Evolutionary conservation across 1,140 invertebrate genomes (phyloP).

Genomic region (Heliothis subflexa): DNA sequence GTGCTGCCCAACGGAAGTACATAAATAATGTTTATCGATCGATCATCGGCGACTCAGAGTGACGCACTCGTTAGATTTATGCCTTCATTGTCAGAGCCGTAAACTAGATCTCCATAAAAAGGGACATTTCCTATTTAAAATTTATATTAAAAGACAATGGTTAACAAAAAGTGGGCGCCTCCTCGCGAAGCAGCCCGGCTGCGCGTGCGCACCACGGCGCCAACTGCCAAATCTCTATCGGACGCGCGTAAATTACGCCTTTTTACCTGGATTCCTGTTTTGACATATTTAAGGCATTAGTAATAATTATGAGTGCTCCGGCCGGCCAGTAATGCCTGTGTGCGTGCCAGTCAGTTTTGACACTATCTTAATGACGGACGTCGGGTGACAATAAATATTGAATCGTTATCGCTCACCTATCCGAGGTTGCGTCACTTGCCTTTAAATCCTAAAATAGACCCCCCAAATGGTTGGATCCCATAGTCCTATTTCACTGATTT

Average conservation of each 20-base stretch:
- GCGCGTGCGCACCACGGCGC: constrained; percentile 71
- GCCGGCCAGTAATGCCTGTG: constrained; percentile 65
- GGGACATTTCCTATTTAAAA: constrained; percentile 86
- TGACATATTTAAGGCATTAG: constrained; percentile 87
- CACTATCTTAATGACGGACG: constrained; percentile 86
- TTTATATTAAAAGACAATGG: constrained; percentile 86
- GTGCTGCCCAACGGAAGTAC: no score
- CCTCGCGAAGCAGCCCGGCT: constrained; percentile 66
- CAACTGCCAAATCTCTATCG: constrained; percentile 86
- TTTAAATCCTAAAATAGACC: constrained; percentile 75
- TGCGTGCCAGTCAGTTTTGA: constrained; percentile 83
- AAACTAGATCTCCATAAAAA: constrained; percentile 86
- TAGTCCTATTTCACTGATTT: neutral
- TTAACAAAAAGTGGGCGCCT: constrained; percentile 85
- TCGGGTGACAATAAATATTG: constrained; percentile 85
- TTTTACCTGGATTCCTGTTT: constrained; percentile 86
- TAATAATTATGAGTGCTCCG: constrained; percentile 85
- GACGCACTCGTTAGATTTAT: constrained; percentile 82
- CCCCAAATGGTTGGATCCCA: constrained; percentile 67
- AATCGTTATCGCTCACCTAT: constrained; percentile 80
- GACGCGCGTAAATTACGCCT: constrained; percentile 85
- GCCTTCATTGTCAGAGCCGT: constrained; percentile 81
- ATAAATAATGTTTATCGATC: no score
- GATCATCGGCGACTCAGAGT: constrained; percentile 35
- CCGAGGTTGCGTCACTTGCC: constrained; percentile 67